Evolutionary conservation across 2,888 invertebrate genomes (phyloP), one percentile per base, ranked within the genome.

Genomic region (Leptopilina syphax): DNA sequence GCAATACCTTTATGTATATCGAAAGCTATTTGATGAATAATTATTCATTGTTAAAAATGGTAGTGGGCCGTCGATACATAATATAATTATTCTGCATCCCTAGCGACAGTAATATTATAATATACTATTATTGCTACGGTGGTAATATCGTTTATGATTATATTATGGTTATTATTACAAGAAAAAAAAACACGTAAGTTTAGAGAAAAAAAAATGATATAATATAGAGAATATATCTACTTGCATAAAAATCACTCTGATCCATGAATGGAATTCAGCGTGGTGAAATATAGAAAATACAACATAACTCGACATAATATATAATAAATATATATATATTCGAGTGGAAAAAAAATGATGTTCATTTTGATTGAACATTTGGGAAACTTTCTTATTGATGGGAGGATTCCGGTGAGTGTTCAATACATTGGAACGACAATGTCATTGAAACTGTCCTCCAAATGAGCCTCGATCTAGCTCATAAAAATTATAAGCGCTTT

Each of bases 91-190:
- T 86, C 86, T 83, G 86, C 86, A 85, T 83, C 84, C 83, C 84
- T 87, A 87, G 86, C 84, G 84, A 85, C 85, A 87, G 85, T 86
- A 86, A 85, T 87, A 89, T 86, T 88, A 85, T 86, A 87, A 88
- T 87, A 88, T 77, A 77, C 81, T 78, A 77, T 87, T 87, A 89
- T 88, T 87, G 87, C 87, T 88, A 87, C 87, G 88, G 86, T 89
- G 87, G 88, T 88, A 87, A 88, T 89, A 87, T 88, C 86, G 85
- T 88, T 90, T 88, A 90, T 89, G 88, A 88, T 88, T 86, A 87
- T 88, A 88, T 85, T 87, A 88, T 86, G 84, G 83, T 85, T 88
- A 89, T 87, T 87, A 87, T 88, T 88, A 88, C 84, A 83, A 87
- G 80, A 50, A 50, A 50, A 50, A 50, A 50, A 50, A 50, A 88